Percentiles rank a stretch among this genome's conserved stretches.
Evolutionary conservation across 2,888 invertebrate species (phyloP).

Genomic region (Ornithoptera priamus): DNA sequence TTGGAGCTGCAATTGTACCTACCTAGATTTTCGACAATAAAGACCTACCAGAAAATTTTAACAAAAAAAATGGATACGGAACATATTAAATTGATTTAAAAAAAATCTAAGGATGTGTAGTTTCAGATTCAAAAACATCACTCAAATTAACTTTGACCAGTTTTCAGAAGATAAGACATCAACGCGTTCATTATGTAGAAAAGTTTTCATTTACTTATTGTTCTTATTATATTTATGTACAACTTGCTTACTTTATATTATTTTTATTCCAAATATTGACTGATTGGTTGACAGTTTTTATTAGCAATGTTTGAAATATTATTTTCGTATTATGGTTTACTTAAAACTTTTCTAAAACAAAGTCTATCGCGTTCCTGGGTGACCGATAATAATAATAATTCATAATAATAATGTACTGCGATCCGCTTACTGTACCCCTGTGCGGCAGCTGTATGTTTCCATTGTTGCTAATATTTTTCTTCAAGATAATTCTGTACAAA

Average conservation of each 20-base stretch:
- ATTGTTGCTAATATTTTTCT: conserved; percentile 28
- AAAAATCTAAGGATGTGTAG: background rate
- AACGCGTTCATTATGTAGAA: conserved; percentile 30
- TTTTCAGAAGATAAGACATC: conserved; percentile 33
- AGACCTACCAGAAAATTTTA: too few species aligned
- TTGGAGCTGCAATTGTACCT: too few species aligned
- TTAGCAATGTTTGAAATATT: background rate
- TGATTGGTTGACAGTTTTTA: background rate
- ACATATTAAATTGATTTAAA: background rate
- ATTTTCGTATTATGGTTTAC: conserved; percentile 8
- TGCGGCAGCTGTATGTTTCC: conserved; percentile 34
- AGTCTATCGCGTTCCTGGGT: conserved; percentile 16
- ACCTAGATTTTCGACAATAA: too few species aligned
- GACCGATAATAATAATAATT: conserved; percentile 28
- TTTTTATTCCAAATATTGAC: background rate
- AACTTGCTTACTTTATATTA: background rate
- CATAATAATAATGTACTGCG: conserved; percentile 31
- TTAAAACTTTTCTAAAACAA: conserved; percentile 24
- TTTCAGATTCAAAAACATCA: background rate
- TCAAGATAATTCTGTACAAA: background rate
- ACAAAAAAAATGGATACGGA: background rate
- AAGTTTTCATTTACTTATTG: background rate
- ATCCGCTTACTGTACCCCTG: conserved; percentile 34
- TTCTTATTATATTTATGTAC: background rate
- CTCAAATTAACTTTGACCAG: background rate